phyloP scores from a whole-genome alignment of 2,888 invertebrate species.

The Spicauda simplicius region DNA sequence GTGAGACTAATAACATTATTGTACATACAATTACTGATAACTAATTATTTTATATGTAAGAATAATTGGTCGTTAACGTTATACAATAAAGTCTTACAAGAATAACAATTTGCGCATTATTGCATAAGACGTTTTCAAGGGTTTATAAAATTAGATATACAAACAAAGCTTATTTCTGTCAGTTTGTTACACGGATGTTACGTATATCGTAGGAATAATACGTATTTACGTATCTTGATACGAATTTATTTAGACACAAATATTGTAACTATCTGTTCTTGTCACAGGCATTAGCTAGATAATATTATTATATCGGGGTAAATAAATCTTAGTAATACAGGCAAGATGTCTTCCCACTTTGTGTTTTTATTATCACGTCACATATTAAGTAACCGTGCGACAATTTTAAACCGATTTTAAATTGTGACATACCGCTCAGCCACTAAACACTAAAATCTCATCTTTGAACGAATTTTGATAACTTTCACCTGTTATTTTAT shows the following conservation, averaged over 20 bases:
- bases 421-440: too few relatives aligned
- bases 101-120: too few relatives aligned
- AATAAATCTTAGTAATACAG: slow-evolving; percentile 12
- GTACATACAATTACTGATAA: too few relatives aligned
- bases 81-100: too few relatives aligned
- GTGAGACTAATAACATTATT: too few relatives aligned
- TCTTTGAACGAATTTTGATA: too few relatives aligned
- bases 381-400: too few relatives aligned
- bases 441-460: too few relatives aligned
- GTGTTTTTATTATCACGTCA: neutral
- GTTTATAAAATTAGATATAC: slow-evolving; percentile 38
- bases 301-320: slow-evolving; percentile 18
- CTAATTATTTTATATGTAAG: too few relatives aligned
- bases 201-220: slow-evolving; percentile 47
- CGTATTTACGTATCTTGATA: slow-evolving; percentile 44
- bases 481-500: too few relatives aligned
- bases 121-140: slow-evolving; percentile 1
- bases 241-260: slow-evolving; percentile 35
- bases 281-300: slow-evolving; percentile 20
- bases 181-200: slow-evolving; percentile 59
- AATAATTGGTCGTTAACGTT: too few relatives aligned
- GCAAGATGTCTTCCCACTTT: neutral
- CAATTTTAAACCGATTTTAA: too few relatives aligned
- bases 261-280: slow-evolving; percentile 27
- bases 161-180: slow-evolving; percentile 62